Base-by-base conservation (phyloP, 2,113 vertebrate species). In the Vidua macroura region DNA sequence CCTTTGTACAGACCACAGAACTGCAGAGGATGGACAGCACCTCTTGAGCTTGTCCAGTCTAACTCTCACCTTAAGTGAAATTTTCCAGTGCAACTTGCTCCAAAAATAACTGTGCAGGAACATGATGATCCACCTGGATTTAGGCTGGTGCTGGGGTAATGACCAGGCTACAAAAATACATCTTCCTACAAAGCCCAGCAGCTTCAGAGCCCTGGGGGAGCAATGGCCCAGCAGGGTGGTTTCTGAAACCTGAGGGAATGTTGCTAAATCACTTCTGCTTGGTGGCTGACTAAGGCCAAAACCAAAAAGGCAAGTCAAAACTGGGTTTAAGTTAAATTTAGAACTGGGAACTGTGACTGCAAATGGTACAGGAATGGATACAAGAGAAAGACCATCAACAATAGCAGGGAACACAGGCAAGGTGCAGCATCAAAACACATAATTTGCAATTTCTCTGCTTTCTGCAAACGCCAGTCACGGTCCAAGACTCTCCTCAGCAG, bases 41-140 rank as follows among this genome's bases (percentile, higher is more conserved):
- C 56, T 35, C 69, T 16, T 18, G 8, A 66, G 46, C 46, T 44
- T 30, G 55, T 10, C 63, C 23, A 55, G 33, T 55, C 60, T 58
- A 67, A 56, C 9, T 30, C 14, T 25, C 2, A 20, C 7, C 5
- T 7, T 7, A 35, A 9, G 28, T 7, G 13, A 53, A 56, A 39
- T 28, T 25, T 87, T 76, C 44, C 24, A 15, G 33, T 6, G 28
- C 53, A 88, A 70, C 52, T 18, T 25, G 31, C 80, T 76, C 83
- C 86, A 90, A 95, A 95, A 95, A 64, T 75, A 93, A 83, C 20
- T 5, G 28, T 37, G 37, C 56, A 41, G 63, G 75, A 59, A 95
- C 43, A 88, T 0, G 8, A 58, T 41, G 63, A 37, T 31, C 83
- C 80, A 77, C 37, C 46, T 55, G 89, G 46, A 81, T 86, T 77